Evolutionary conservation across 2,888 invertebrate species (phyloP).

Genomic region (Nebria salina): DNA sequence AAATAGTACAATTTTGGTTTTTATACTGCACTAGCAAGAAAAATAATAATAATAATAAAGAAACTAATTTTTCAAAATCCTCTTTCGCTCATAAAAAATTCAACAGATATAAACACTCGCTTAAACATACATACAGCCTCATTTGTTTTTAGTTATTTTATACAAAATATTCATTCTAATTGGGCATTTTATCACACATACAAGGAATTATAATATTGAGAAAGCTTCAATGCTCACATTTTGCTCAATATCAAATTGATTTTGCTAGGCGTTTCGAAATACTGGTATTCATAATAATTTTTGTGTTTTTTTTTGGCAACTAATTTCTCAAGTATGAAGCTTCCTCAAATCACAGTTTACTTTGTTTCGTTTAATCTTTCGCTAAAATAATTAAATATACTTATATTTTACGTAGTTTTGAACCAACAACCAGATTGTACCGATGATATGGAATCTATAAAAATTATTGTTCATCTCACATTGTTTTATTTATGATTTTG

Average conservation of each 20-base stretch:
- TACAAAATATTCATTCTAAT: constrained; percentile 46
- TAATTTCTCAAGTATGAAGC: constrained; percentile 56
- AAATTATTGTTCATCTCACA: constrained; percentile 42
- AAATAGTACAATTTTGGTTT: constrained; percentile 21
- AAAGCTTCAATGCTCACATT: constrained; percentile 40
- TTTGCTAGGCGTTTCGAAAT: constrained; percentile 4
- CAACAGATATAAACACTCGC: constrained; percentile 46
- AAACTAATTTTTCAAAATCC: constrained; percentile 46
- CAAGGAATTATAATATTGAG: constrained; percentile 47
- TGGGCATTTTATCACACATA: constrained; percentile 44
- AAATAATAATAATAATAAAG: constrained; percentile 12
- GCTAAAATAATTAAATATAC: constrained; percentile 9
- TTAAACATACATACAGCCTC: constrained; percentile 37
- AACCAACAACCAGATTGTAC: constrained; percentile 33
- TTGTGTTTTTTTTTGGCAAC: constrained; percentile 57
- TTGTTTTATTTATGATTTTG: neutral
- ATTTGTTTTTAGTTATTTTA: constrained; percentile 33
- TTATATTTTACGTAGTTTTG: constrained; percentile 39
- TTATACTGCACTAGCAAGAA: constrained; percentile 37
- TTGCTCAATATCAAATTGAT: neutral
- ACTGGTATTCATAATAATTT: neutral
- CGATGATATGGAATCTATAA: constrained; percentile 43
- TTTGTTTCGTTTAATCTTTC: constrained; percentile 54
- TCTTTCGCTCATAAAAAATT: constrained; percentile 40
- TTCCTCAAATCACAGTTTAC: constrained; percentile 66